Base-by-base conservation (phyloP, 92 coral and sea anemone species). In the Epizoanthus fatuus region DNA sequence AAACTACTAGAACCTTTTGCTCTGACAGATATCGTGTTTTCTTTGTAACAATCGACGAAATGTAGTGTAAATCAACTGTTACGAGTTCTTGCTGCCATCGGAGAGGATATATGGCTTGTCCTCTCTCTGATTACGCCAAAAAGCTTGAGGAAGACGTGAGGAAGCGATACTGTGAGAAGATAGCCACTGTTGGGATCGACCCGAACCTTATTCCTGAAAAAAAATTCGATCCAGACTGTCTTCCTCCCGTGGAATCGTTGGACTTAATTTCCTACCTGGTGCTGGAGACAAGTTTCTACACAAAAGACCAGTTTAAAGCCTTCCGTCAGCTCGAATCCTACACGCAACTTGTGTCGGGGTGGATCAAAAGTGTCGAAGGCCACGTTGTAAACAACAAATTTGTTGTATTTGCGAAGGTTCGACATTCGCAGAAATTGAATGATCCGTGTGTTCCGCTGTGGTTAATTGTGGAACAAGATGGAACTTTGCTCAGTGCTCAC, bases 201-300 rank as follows among this genome's bases (percentile, higher is more conserved):
- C 86, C 86, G 54, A 69, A 69, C 74, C 73, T 75, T 64, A 82
- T 65, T 80, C 85, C 85, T 52, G 70, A 66, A 22, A 40, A 78
- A 78, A 78, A 78, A 8, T 78, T 37, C 39, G 63, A 60, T 60
- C 38, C 57, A n/a, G 29, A 80, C 42, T 80, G 75, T 65, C 85
- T 81, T 67, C 76, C 86, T 68, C 76, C 86, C 19, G 74, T 63
- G 49, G 78, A 81, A 74, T 65, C 86, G 37, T 32, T 81, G 68
- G 86, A 68, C 72, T 62, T 68, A 45, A 76, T 81, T 63, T 81
- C 86, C 51, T 81, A 53, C 68, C 72, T 81, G 60, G 86, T 83
- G 54, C 75, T 91, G 47, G 86, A 84, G 75, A 88, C 92, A 15
- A 91, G 94, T 55, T 84, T 63, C 63, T 91, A 91, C 83, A 87